Evolutionary conservation across 2,113 vertebrate species (phyloP).

Genomic region (Gila orcuttii): DNA sequence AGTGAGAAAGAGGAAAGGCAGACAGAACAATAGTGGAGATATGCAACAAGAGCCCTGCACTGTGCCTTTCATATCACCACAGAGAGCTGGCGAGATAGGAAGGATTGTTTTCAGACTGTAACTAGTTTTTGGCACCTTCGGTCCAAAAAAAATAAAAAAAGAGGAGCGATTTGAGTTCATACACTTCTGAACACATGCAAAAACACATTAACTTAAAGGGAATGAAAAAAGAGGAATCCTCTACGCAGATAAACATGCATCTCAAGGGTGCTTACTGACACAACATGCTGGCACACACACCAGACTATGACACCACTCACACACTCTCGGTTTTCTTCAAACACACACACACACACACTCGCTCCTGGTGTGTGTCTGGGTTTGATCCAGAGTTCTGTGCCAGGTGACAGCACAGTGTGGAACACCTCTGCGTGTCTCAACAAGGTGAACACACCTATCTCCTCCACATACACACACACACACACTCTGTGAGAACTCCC

Average conservation of each 20-base stretch:
- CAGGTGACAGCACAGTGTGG: slow-evolving; percentile 45
- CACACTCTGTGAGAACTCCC: slow-evolving; percentile 9
- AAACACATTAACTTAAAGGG: slow-evolving; percentile 41
- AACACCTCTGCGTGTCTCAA: slow-evolving; percentile 48
- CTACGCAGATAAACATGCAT: slow-evolving; percentile 15
- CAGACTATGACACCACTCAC: slow-evolving; percentile 40
- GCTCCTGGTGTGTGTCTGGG: slow-evolving; percentile 35
- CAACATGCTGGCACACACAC: slow-evolving; percentile 37
- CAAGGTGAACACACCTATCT: slow-evolving; percentile 50
- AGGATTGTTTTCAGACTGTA: slow-evolving; percentile 12
- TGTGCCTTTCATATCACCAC: background rate
- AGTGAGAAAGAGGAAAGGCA: slow-evolving; percentile 17
- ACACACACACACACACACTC: slow-evolving; percentile 39
- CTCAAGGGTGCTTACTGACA: slow-evolving; percentile 37
- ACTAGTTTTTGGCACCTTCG: slow-evolving; percentile 17
- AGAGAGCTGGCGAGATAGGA: background rate
- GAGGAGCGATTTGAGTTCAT: background rate
- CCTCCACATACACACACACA: slow-evolving; percentile 1
- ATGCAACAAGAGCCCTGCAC: slow-evolving; percentile 53
- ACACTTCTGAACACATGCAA: background rate
- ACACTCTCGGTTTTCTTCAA: slow-evolving; percentile 7
- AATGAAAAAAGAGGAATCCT: slow-evolving; percentile 32
- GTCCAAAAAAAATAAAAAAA: background rate
- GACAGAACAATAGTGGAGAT: slow-evolving; percentile 56
- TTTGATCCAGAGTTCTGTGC: slow-evolving; percentile 43